Evolutionary conservation across 2,888 invertebrate genomes (phyloP).

Genomic region (Mystacides longicornis): DNA sequence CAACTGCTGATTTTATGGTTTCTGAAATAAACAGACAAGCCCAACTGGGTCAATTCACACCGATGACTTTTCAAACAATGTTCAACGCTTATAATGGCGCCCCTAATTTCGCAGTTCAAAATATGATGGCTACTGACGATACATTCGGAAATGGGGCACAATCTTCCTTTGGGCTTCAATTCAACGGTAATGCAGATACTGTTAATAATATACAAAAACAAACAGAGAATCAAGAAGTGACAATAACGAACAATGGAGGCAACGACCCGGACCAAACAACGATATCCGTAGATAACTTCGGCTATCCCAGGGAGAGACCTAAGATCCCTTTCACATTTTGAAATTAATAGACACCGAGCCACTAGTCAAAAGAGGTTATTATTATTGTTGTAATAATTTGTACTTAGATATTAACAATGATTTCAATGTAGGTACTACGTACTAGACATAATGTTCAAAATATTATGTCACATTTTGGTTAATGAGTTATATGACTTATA

Average conservation of each 20-base stretch:
- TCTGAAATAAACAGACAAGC: background rate
- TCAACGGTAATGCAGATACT: background rate
- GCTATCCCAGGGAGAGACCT: constrained; percentile 27
- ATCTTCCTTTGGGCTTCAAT: background rate
- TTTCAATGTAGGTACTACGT: no score
- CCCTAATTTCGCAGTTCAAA: background rate
- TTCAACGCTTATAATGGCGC: background rate
- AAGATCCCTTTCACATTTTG: constrained; percentile 26
- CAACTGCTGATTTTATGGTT: background rate
- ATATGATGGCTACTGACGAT: background rate
- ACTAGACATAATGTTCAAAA: no score
- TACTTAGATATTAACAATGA: no score
- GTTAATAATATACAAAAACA: background rate
- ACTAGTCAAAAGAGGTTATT: constrained; percentile 20
- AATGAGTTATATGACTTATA: no score
- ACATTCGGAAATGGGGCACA: background rate
- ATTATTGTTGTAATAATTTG: no score
- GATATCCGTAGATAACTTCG: constrained; percentile 35
- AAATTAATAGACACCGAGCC: constrained; percentile 8
- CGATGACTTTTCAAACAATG: background rate
- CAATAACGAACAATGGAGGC: background rate
- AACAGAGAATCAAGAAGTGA: no score
- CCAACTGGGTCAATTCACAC: background rate
- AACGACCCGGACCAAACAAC: constrained; percentile 3
- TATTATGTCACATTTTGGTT: no score